Evolutionary conservation across 2,888 invertebrate species (phyloP), one percentile per base, ranked within the genome.

Genomic region (Dinocampus coccinellae): DNA sequence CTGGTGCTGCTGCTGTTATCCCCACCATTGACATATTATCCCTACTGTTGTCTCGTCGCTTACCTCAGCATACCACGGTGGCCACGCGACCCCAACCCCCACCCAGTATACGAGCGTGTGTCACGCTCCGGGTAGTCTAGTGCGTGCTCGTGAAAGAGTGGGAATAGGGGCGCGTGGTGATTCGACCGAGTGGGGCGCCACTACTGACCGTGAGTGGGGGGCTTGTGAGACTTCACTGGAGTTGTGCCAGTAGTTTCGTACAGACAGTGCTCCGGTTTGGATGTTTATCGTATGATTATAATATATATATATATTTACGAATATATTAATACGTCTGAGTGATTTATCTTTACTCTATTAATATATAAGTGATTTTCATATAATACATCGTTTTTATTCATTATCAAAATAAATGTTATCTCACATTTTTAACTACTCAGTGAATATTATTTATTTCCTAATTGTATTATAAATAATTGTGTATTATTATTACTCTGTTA

Each of bases 11-110:
- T 20, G 36, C 53, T 36, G 67, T 53, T 65, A 65, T 36, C 71
- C 61, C 70, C 66, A 70, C 67, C 16, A 68, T 70, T 72, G 73
- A 75, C 72, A 70, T 36, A 57, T n/a, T 47, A 61, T 34, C 24
- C 57, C 67, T 57, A 55, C 42, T 62, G 62, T 64, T 22, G 42
- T 69, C 47, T 53, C 52, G 26, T 16, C 55, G 70, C 67, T 65
- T 63, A 71, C 72, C 74, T 70, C 68, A 75, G 75, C 72, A 73
- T 73, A 77, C 77, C 73, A 73, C 78, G 77, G 76, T 78, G 79
- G 86, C 86, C 86, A 86, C 86, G 86, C 86, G 86, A 86, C 86
- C 80, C 79, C 78, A 80, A 76, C 82, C 81, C 85, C 85, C 82
- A 78, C 84, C 39, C 73, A 60, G 55, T 70, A 20, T 53, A 53